Percentiles rank a stretch among this genome's conserved stretches.
Evolutionary conservation across 2,113 vertebrate species (phyloP).

Genomic region (Lepisosteus osseus): DNA sequence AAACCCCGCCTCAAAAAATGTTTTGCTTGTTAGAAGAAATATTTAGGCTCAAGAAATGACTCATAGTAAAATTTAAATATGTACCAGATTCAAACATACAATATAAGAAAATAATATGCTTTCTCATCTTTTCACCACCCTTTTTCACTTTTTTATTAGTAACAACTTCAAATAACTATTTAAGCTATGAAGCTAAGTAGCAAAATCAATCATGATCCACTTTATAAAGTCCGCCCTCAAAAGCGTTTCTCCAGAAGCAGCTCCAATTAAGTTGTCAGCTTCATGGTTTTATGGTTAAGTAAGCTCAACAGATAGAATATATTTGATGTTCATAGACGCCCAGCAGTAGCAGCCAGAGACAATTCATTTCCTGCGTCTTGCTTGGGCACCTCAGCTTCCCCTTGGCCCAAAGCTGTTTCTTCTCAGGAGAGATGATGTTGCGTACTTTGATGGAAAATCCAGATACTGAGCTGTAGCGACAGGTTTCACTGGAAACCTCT

Average conservation of each 20-base stretch:
- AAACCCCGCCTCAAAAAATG: too few species aligned
- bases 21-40: too few species aligned
- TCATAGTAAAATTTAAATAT: too few species aligned
- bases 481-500: background rate
- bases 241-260: conserved; percentile 31
- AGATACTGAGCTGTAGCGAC: conserved; percentile 15
- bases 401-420: conserved; percentile 8
- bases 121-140: too few species aligned
- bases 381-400: conserved; percentile 35
- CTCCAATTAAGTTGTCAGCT: conserved; percentile 60
- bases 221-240: conserved; percentile 30
- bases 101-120: too few species aligned
- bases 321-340: background rate
- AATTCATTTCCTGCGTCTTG: conserved; percentile 35
- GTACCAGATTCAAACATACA: too few species aligned
- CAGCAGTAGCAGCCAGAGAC: background rate
- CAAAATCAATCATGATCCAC: conserved; percentile 41
- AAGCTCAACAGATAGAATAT: conserved; percentile 38
- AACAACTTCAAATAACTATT: too few species aligned
- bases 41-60: too few species aligned
- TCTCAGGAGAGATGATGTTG: conserved; percentile 6
- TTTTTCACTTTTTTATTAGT: too few species aligned
- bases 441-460: background rate
- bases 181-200: conserved; percentile 18
- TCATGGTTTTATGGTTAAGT: conserved; percentile 53